phyloP scores from a whole-genome alignment of 2,113 vertebrate species.

The Lampris megalopsis region DNA sequence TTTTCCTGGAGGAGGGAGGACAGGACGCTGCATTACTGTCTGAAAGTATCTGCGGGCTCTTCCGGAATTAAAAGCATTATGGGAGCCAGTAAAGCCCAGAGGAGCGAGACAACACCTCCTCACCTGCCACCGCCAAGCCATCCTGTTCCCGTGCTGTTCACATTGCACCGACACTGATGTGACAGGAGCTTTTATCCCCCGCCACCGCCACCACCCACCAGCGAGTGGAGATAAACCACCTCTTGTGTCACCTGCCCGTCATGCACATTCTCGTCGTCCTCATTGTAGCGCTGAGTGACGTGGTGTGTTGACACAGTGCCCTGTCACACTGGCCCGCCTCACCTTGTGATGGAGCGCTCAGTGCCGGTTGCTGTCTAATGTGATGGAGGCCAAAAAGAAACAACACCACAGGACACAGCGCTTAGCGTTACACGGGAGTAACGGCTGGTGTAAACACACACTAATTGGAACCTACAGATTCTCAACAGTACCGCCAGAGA shows the following conservation, averaged over 20 bases:
- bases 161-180: slow-evolving; percentile 65
- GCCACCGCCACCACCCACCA: slow-evolving; percentile 68
- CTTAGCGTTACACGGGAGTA: slow-evolving; percentile 67
- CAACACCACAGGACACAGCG: slow-evolving; percentile 13
- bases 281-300: slow-evolving; percentile 70
- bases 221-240: slow-evolving; percentile 42
- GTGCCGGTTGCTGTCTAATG: slow-evolving; percentile 34
- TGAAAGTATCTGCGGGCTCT: slow-evolving; percentile 4
- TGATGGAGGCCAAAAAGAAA: slow-evolving; percentile 28
- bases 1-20: not conserved
- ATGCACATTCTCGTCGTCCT: slow-evolving; percentile 63
- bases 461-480: slow-evolving; percentile 41
- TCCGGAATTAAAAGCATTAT: slow-evolving; percentile 66
- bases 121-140: slow-evolving; percentile 80
- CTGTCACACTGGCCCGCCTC: slow-evolving; percentile 41
- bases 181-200: slow-evolving; percentile 80
- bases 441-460: slow-evolving; percentile 57
- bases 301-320: slow-evolving; percentile 67
- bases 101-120: slow-evolving; percentile 75
- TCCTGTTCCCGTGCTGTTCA: slow-evolving; percentile 66
- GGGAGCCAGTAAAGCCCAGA: slow-evolving; percentile 42
- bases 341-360: not conserved
- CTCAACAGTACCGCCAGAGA: not conserved
- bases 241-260: not conserved
- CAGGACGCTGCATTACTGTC: not conserved